These are phyloP conservation scores for Potamilus streckersoni DNA, from an alignment of 1,140 invertebrate species.

Conservation along the genomic window DNA sequence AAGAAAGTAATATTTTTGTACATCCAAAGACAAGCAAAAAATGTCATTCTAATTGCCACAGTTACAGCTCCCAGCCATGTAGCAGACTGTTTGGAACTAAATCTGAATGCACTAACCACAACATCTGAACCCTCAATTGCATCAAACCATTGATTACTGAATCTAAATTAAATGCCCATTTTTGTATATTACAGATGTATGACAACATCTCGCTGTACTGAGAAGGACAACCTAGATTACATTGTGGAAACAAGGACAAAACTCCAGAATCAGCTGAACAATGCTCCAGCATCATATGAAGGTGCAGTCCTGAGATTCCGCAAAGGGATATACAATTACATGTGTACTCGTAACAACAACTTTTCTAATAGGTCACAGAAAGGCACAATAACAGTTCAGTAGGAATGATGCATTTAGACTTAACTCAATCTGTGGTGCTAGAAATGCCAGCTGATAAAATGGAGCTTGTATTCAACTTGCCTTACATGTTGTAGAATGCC, in stretches of 20 bases:
- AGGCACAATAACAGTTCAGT: conserved; percentile 49
- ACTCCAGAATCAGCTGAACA: conserved; percentile 59
- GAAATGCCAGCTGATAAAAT: too few species aligned
- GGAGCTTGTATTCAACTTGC: too few species aligned
- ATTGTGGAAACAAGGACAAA: conserved; percentile 38
- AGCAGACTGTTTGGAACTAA: background rate
- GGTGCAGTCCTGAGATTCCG: conserved; percentile 60
- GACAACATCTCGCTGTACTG: conserved; percentile 31
- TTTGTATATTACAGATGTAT: conserved; percentile 40
- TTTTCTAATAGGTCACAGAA: conserved; percentile 66
- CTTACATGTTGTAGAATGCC: too few species aligned
- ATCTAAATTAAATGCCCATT: background rate
- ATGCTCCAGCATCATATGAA: conserved; percentile 63
- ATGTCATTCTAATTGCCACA: background rate
- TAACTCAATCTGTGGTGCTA: too few species aligned
- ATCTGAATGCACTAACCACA: background rate
- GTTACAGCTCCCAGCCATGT: background rate
- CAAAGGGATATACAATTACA: conserved; percentile 62
- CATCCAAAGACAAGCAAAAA: too few species aligned
- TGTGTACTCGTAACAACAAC: conserved; percentile 65
- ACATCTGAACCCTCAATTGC: too few species aligned
- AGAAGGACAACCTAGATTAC: conserved; percentile 22
- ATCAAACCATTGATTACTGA: background rate
- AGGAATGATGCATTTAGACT: background rate
- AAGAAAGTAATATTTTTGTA: background rate